Evolutionary conservation across 2,797 vertebrate genomes (phyloP), one percentile per base, ranked within the genome.

Genomic region (Argentina silus): DNA sequence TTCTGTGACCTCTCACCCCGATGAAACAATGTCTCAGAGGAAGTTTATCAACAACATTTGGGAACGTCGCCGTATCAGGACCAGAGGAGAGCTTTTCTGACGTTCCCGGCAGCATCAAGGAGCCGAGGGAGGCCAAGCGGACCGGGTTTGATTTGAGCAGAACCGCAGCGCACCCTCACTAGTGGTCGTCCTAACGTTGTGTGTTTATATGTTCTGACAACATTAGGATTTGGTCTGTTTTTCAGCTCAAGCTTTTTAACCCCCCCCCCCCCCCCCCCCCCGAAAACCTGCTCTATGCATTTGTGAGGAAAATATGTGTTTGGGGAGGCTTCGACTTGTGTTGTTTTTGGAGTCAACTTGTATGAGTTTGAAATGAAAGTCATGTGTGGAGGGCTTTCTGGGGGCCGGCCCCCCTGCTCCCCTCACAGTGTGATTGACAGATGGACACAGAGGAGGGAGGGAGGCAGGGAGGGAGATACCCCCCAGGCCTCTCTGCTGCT

Each of bases 321-420:
- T 79, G 77, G 67, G 74, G 71, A 71, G 10, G 66, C 85, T 86
- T 66, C n/a, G n/a, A 71, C 55, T 76, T 81, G 69, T 85, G 85
- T 83, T 86, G 81, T 84, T 89, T 70, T 86, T 90, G 76, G 83
- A 87, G 59, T 75, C 51, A 42, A 50, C 74, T 77, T 57, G 61
- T 75, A 80, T 81, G 81, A 81, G 69, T 71, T 75, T 21, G 60
- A 89, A 91, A 91, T 90, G 7, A 85, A 87, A 87, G 21, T 88
- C 81, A 78, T 85, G 73, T 89, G 86, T 73, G 76, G 59, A 73
- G 72, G 62, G 57, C 63, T 71, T 78, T 74, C 57, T 61, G 55
- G 42, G 56, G 64, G 3, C 3, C 36, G 8, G 61, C 64, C 67
- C 45, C 9, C 59, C n/a, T 48, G 66, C 55, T 62, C 15, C 36